Evolutionary conservation across 2,797 vertebrate genomes (phyloP).

Genomic region (Malurus leucopterus): DNA sequence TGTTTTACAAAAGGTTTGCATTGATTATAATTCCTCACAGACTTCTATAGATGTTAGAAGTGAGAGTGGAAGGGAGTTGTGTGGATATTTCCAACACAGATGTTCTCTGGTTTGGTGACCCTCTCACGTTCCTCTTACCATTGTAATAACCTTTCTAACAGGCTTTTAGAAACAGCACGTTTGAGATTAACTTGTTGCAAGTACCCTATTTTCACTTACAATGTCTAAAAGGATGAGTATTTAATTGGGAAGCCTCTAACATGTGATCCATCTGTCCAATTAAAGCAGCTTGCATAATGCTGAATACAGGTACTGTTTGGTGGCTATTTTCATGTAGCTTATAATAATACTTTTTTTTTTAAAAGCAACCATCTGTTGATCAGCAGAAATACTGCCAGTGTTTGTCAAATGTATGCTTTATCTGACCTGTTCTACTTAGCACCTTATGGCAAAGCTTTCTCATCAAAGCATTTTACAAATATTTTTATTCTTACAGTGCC

Average conservation of each 20-base stretch:
- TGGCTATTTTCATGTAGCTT: constrained; percentile 9
- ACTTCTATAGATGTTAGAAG: neutral
- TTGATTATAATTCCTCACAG: neutral
- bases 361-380: constrained; percentile 47
- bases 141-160: neutral
- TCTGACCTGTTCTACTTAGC: constrained; percentile 58
- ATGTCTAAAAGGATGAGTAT: neutral
- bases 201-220: neutral
- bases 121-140: neutral
- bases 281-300: neutral
- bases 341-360: neutral
- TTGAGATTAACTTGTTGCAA: neutral
- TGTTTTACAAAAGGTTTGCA: neutral
- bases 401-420: constrained; percentile 57
- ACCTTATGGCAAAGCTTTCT: constrained; percentile 56
- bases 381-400: constrained; percentile 46
- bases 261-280: neutral
- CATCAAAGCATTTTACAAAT: constrained; percentile 15
- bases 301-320: constrained; percentile 30
- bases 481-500: neutral
- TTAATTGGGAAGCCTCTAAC: neutral
- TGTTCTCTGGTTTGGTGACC: neutral
- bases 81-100: neutral
- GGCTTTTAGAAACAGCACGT: neutral
- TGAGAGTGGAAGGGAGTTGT: neutral